phyloP scores from a whole-genome alignment of 2,113 vertebrate species.

The Ranitomeya variabilis region DNA sequence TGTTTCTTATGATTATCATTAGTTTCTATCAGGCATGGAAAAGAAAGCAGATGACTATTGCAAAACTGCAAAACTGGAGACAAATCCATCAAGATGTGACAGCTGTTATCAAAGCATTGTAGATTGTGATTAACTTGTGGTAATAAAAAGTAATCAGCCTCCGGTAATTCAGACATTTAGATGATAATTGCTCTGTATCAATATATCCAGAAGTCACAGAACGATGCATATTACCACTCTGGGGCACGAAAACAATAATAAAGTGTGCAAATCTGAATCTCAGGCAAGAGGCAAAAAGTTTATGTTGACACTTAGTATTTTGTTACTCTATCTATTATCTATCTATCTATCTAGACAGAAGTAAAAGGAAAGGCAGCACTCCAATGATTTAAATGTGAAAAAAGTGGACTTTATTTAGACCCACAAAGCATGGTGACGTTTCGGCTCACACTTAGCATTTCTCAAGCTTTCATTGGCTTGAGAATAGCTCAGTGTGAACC shows the following conservation, averaged over 20 bases:
- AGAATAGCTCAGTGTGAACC: no score
- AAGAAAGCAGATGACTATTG: background rate
- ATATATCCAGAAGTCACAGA: background rate
- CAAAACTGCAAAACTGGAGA: background rate
- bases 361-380: no score
- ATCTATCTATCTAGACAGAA: no score
- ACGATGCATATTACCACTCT: constrained; percentile 22
- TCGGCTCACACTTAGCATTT: no score
- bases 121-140: constrained; percentile 11
- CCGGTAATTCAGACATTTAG: constrained; percentile 32
- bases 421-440: no score
- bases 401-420: no score
- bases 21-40: background rate
- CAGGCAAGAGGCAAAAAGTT: background rate
- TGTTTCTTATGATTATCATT: background rate
- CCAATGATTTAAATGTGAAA: no score
- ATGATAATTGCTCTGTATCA: constrained; percentile 7
- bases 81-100: background rate
- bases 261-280: background rate
- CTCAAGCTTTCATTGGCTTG: no score
- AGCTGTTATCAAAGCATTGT: background rate
- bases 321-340: no score
- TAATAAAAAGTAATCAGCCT: constrained; percentile 16
- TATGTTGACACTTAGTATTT: background rate
- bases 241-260: background rate